A percentile compares a stretch with the other conserved stretches of the same genome.
These are phyloP conservation scores for Poecilus cupreus DNA, from an alignment of 2,888 invertebrate species.

Conservation along the genomic window DNA sequence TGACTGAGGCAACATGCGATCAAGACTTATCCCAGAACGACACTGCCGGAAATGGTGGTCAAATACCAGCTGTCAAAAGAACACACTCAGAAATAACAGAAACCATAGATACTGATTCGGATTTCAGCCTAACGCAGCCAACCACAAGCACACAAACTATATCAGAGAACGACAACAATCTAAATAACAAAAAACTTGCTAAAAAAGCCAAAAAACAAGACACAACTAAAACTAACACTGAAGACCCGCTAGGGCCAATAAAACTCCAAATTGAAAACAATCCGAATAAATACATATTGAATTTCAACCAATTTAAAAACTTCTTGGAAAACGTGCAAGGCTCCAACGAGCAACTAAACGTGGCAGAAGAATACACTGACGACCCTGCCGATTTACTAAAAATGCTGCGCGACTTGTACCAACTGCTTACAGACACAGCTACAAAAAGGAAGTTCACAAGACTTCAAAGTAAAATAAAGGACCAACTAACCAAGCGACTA, in stretches of 20 bases:
- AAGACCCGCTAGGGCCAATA: background rate
- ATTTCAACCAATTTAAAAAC: no score
- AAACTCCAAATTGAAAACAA: background rate
- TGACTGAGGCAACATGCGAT: no score
- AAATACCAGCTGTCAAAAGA: no score
- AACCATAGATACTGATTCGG: no score
- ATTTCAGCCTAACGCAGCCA: no score
- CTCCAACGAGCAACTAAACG: background rate
- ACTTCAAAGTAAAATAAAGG: constrained; percentile 15
- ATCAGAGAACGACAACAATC: no score
- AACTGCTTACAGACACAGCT: background rate
- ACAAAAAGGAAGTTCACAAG: constrained; percentile 25
- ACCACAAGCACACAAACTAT: no score
- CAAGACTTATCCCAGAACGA: no score
- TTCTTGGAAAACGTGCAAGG: background rate
- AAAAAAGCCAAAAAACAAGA: background rate
- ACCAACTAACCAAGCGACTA: background rate
- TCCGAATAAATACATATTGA: background rate
- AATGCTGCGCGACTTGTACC: background rate
- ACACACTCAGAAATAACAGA: no score
- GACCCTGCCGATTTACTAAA: background rate
- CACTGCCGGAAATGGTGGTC: no score
- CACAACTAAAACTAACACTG: background rate
- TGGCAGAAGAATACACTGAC: no score
- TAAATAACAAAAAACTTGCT: no score